phyloP scores from a whole-genome alignment of 2,797 vertebrate species.

The Kryptolebias ocellatus region DNA sequence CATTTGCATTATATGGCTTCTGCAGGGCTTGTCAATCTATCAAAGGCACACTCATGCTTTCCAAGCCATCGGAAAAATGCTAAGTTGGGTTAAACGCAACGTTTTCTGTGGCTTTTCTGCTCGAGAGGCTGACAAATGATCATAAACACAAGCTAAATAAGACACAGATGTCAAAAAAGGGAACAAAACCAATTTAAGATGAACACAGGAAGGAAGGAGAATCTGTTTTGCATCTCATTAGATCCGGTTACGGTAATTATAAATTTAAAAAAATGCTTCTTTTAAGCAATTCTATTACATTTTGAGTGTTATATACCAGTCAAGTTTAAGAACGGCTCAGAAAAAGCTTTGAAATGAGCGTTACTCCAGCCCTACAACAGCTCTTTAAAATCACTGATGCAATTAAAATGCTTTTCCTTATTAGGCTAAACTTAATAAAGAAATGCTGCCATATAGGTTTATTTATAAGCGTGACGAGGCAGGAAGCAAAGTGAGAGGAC shows the following conservation, averaged over 20 bases:
- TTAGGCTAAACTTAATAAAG: neutral
- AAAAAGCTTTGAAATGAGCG: neutral
- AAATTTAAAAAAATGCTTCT: neutral
- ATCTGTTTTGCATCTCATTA: conserved; percentile 13
- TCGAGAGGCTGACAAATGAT: conserved; percentile 7
- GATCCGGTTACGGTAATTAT: neutral
- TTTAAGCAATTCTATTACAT: neutral
- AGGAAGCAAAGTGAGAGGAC: conserved; percentile 38
- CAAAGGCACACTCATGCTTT: conserved; percentile 18
- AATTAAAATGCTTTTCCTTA: neutral
- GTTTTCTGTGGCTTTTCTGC: conserved; percentile 6
- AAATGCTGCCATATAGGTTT: neutral
- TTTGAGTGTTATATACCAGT: neutral
- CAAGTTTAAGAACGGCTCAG: neutral
- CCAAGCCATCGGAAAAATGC: conserved; percentile 9
- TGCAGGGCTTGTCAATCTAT: conserved; percentile 38
- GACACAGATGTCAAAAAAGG: conserved; percentile 5
- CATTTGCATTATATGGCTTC: conserved; percentile 14
- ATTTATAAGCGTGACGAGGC: conserved; percentile 19
- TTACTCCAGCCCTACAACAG: neutral
- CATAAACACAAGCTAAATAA: conserved; percentile 16
- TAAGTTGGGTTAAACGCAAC: neutral
- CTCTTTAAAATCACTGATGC: neutral
- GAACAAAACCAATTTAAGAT: neutral
- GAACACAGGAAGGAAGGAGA: neutral